Base-by-base conservation (phyloP, 2,888 invertebrate species). In the Meliscaeva auricollis region DNA sequence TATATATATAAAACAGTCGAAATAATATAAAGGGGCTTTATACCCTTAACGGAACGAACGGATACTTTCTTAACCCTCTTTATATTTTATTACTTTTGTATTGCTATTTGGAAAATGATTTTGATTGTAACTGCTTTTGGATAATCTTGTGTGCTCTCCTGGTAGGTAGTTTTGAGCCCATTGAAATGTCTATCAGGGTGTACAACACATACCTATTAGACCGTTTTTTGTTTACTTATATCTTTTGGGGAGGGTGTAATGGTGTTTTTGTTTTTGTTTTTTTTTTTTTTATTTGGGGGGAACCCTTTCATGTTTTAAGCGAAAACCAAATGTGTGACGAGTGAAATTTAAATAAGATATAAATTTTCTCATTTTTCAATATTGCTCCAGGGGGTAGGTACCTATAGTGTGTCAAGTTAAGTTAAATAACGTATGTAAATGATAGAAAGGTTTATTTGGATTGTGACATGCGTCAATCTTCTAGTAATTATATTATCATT, bases 71-170 rank as follows among this genome's bases (percentile, higher is more conserved):
- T 58, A 38, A 52, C 32, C 26, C 44, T 74, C 62, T 54, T 69
- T 48, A 68, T 64, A 78, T 69, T 74, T 78, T 83, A 83, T 83
- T 83, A 69, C 74, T 76, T 74, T 80, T 70, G 79, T 80, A 84
- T 84, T 72, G 74, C 69, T 70, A 60, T 80, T 80, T 80, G 48
- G 74, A 84, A 80, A 70, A 80, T 69, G 70, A 58, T 84, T 84
- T 80, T 70, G 75, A 84, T 79, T 80, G 79, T 79, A 75, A 84
- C 79, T 74, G 80, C 75, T 80, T 80, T 84, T 17, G 56, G 84
- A 84, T 84, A 84, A 79, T 80, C 80, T 75, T 52, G 64, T 41
- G 9, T 9, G 7, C 13, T 3, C 9, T 9, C 9, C 11, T 38
- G 26, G 52, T 17, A 60, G 32, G 6, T 66, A 48, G 48, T 66